Percentiles rank a stretch among this genome's conserved stretches.
Evolutionary conservation across 2,888 invertebrate genomes (phyloP).

Genomic region (Euzetes globulus): DNA sequence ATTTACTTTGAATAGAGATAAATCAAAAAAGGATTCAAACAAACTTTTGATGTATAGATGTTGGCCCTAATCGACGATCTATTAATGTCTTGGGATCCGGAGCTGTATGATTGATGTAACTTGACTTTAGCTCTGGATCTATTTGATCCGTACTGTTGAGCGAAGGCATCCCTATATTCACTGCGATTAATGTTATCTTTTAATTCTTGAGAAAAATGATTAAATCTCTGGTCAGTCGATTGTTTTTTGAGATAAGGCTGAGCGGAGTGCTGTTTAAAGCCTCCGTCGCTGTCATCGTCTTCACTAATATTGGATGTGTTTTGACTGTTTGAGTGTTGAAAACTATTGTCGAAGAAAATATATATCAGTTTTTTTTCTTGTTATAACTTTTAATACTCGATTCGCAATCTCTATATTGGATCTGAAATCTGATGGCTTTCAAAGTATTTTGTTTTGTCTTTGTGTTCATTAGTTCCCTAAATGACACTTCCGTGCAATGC

Average conservation of each 20-base stretch:
- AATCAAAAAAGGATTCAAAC: not conserved
- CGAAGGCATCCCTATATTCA: not conserved
- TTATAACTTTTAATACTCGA: not conserved
- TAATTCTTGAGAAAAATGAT: slow-evolving; percentile 14
- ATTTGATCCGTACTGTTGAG: not conserved
- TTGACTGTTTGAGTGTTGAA: not conserved
- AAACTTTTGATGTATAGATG: slow-evolving; percentile 10
- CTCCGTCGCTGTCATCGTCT: slow-evolving; percentile 35
- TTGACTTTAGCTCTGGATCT: not conserved
- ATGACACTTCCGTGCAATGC: slow-evolving; percentile 24
- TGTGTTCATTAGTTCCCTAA: not conserved
- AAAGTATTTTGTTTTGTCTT: not conserved
- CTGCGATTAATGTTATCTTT: not conserved
- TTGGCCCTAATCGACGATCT: not conserved
- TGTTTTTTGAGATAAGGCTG: not conserved
- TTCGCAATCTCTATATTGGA: not conserved
- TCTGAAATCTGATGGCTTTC: not conserved
- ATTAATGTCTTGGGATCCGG: slow-evolving; percentile 11
- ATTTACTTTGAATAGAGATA: not conserved
- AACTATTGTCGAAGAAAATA: not conserved
- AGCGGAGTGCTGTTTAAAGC: slow-evolving; percentile 14
- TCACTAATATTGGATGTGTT: slow-evolving; percentile 4
- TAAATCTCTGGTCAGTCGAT: not conserved
- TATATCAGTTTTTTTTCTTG: not conserved
- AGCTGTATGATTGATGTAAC: slow-evolving; percentile 22